Base-by-base conservation (phyloP, 1,140 invertebrate genomes). In the Drosophila murphyi region DNA sequence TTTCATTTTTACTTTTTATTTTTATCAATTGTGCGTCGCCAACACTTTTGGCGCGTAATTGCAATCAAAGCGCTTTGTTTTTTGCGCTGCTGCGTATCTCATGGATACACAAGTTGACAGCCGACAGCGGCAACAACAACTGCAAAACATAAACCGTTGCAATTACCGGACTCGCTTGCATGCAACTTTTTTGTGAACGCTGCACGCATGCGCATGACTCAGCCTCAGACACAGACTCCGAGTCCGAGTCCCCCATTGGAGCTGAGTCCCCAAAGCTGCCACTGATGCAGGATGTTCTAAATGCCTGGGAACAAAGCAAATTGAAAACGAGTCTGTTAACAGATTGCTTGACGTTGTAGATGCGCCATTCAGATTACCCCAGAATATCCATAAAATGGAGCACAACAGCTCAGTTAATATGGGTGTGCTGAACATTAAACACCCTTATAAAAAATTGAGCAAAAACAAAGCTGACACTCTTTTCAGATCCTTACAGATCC, bases 31-130 rank as follows among this genome's bases (percentile, higher is more conserved):
- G 63, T 77, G 70, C 57, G 72, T 68, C 29, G 63, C 52, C 55
- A 61, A 76, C 48, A 68, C 70, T 88, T 81, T 89, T 78, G 67
- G 70, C 65, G 74, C 80, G 64, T 78, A 83, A 67, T 80, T 77
- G 76, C 71, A 70, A 78, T 72, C 78, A 64, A 64, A 72, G 82
- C 64, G 55, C 65, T 63, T 72, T 60, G 74, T 55, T 62, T 75
- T 60, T 45, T 48, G 63, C 32, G 39, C 12, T 69, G 39, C 12
- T 69, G 52, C 32, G 67, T 76, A 83, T 83, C 75, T 74, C 35
- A 75, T 50, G 67, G 51, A 75, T 81, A 20, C 47, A 52, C 65
- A 57, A 45, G 34, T n/a, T 28, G 76, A 59, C 59, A 59, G 56
- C 43, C 12, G n/a, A 8, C 52, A 39, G 12, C 52, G 39, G 10